Percentiles rank a stretch among this genome's conserved stretches.
phyloP scores from a whole-genome alignment of 2,888 invertebrate species.

The Sclerodermus sp. region DNA sequence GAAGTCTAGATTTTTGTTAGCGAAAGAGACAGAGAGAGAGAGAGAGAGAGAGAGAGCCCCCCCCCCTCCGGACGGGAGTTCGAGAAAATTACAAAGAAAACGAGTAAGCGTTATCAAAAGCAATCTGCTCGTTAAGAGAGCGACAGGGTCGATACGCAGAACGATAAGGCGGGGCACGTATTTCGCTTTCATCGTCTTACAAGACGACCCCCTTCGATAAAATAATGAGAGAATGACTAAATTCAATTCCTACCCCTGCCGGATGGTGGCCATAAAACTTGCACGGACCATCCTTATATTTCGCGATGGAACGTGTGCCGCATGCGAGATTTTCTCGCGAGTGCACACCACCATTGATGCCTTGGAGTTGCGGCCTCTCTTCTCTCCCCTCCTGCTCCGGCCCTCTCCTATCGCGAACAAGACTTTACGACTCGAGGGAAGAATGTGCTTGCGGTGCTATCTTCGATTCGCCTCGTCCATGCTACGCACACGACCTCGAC shows the following conservation, averaged over 20 bases:
- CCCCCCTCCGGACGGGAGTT: too few relatives aligned
- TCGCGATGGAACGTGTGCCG: constrained; percentile 20
- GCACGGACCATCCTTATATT: constrained; percentile 16
- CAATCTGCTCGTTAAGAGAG: too few relatives aligned
- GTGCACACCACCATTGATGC: too few relatives aligned
- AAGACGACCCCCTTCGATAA: constrained; percentile 14
- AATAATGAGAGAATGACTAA: constrained; percentile 29
- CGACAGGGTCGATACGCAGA: background rate
- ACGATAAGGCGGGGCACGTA: constrained; percentile 13
- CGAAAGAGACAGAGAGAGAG: too few relatives aligned
- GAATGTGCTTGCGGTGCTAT: background rate
- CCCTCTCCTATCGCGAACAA: background rate
- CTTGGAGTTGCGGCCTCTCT: too few relatives aligned
- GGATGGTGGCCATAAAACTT: constrained; percentile 13
- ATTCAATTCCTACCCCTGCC: constrained; percentile 24
- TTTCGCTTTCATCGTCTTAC: constrained; percentile 5
- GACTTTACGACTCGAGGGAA: background rate
- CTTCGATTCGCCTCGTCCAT: background rate
- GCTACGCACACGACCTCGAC: too few relatives aligned
- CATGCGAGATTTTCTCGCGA: constrained; percentile 9
- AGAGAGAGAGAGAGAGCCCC: too few relatives aligned
- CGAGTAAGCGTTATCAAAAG: too few relatives aligned
- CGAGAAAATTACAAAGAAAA: too few relatives aligned
- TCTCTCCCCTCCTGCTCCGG: background rate
- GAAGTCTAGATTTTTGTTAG: too few relatives aligned